Evolutionary conservation across 1,140 invertebrate species (phyloP).

Genomic region (Nephotettix cincticeps): DNA sequence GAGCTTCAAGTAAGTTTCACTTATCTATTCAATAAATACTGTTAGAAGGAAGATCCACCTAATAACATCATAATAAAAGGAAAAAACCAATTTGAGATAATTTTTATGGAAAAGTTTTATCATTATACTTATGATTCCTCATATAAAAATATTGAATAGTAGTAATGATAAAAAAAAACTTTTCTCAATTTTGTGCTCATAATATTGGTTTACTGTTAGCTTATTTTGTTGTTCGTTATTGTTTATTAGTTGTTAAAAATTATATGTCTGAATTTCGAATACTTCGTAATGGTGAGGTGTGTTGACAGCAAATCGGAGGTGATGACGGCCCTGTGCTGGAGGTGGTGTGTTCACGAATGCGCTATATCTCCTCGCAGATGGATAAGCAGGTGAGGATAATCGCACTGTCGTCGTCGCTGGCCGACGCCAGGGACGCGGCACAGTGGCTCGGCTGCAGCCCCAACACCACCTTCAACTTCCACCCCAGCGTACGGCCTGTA

Average conservation of each 20-base stretch:
- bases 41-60: no score
- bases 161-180: neutral
- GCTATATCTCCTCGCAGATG: constrained; percentile 96
- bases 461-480: constrained; percentile 96
- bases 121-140: no score
- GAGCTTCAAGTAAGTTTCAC: constrained; percentile 77
- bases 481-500: constrained; percentile 94
- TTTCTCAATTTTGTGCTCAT: neutral
- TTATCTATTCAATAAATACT: no score
- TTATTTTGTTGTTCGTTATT: neutral
- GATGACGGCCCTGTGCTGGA: constrained; percentile 93
- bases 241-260: no score
- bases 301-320: constrained; percentile 66
- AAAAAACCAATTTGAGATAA: no score
- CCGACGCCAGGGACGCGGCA: constrained; percentile 93
- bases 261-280: no score
- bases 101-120: no score
- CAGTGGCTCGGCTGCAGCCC: constrained; percentile 96
- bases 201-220: neutral
- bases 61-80: no score
- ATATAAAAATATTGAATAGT: no score
- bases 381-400: constrained; percentile 93
- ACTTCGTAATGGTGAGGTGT: neutral
- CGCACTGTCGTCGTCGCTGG: constrained; percentile 91
- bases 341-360: constrained; percentile 95